Base-by-base conservation (phyloP, 37 sponge, comb jelly and placozoan species). In the Geodia barretti region DNA sequence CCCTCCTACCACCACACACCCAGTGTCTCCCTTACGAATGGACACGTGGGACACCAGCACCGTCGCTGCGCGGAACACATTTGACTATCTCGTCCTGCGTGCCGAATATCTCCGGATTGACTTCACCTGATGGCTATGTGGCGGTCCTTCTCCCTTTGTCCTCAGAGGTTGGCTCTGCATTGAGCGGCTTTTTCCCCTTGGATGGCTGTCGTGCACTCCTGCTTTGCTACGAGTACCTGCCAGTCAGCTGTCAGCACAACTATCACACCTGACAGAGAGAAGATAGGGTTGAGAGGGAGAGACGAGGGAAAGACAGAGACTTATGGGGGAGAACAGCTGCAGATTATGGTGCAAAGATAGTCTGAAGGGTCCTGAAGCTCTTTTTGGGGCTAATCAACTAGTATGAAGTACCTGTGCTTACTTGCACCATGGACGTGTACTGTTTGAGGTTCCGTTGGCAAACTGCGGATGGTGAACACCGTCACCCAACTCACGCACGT, bases 1-100 rank as follows among this genome's bases (percentile, higher is more conserved):
- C 2, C 93, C 93, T 68, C 93, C 93, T 11, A 92, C 85, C 1
- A 92, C 80, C 60, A 92, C 82, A 59, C 77, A 79, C 1, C 93
- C 93, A 0, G 19, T 28, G 40, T 88, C 93, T 33, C 81, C 82
- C 39, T 80, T 76, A 23, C 84, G 89, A 28, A 92, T 71, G 37
- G 75, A 36, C 4, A 75, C 76, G 9, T 84, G 82, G 26, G 82
- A 60, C 24, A 92, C 71, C 75, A 92, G 31, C 21, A 92, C 62
- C n/a, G 89, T 39, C 2, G 89, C 77, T 47, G 88, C 93, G 17
- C 93, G 88, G 77, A 14, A 47, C 7, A 14, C 11, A 38, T n/a
- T 2, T 4, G 40, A 37, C 23, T 39, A 2, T 9, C 1, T 33
- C 4, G 59, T 32, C 64, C 21, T 77, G 23, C 5, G 39, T 63